Conservation (phyloP, 2,113 vertebrate species). For the Dipodomys stephensi region DNA sequence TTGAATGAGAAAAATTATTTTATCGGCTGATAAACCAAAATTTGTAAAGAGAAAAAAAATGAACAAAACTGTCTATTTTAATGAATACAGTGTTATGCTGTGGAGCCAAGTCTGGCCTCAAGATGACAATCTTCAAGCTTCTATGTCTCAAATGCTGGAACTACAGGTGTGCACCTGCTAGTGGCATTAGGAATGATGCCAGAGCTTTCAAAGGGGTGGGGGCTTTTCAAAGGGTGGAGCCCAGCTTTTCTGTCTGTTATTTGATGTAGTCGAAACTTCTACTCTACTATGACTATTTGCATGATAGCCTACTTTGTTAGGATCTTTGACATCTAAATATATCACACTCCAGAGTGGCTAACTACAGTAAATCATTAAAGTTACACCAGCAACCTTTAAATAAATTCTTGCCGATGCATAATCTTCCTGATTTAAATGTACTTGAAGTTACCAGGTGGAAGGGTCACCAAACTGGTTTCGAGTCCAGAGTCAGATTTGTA, state of each 20-base stretch:
- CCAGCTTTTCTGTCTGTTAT: neutral
- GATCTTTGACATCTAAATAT: neutral
- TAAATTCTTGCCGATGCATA: too few relatives aligned
- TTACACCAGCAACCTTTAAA: neutral
- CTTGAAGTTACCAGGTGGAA: neutral
- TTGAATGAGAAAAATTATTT: neutral
- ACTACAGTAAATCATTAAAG: neutral
- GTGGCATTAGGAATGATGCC: accelerated
- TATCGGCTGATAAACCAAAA: neutral
- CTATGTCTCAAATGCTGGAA: too few relatives aligned
- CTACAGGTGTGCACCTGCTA: too few relatives aligned
- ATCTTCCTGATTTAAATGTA: neutral
- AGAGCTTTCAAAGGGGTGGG: too few relatives aligned
- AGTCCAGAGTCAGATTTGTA: neutral
- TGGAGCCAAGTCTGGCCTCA: too few relatives aligned
- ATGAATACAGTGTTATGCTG: too few relatives aligned
- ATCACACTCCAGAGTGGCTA: neutral
- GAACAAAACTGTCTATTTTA: neutral
- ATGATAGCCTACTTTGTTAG: neutral
- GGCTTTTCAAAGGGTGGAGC: too few relatives aligned
- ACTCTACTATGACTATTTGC: neutral
- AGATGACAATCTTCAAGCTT: too few relatives aligned
- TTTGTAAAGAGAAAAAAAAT: neutral
- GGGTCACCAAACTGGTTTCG: neutral
- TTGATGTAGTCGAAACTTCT: neutral